Evolutionary conservation across 2,797 vertebrate genomes (phyloP), one percentile per base, ranked within the genome.

Genomic region (Cryptoblepharus egeriae): DNA sequence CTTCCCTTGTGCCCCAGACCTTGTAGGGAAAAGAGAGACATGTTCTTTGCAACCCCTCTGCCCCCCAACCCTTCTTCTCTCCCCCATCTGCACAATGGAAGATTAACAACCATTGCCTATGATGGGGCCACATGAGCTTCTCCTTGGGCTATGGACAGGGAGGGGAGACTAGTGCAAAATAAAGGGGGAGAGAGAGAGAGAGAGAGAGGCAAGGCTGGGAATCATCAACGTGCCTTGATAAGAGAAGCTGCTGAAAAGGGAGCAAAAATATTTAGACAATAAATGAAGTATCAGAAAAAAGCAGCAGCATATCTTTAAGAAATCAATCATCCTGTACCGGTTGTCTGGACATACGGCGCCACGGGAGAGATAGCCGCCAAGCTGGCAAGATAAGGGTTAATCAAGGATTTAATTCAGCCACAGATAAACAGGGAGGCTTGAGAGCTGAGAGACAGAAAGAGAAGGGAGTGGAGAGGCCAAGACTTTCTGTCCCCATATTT

Each of bases 281-380:
- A 97, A 97, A 97, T 94, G 96, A 97, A 98, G 98, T 98, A 98
- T 98, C 95, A 95, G 97, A 96, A 97, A 97, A 97, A 97, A 97
- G 96, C 96, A 94, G 88, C 92, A 93, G 77, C 93, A 89, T 98
- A 98, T 99, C 98, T 98, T 96, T 89, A 93, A 96, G 96, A 95
- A 99, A 99, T 99, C 98, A 99, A 99, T 99, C 98, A 99, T 97
- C 96, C 95, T 93, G 96, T 95, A 96, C 96, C 93, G 96, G 95
- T 96, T 97, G 97, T 99, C 97, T 98, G 97, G 97, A 97, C 98
- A 96, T 95, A 97, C 93, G 98, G 98, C 98, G 98, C 98, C 98
- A 97, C 89, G 35, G 92, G 83, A 81, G 93, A 99, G 98, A 98
- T 98, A 98, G 97, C 93, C 95, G 92, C 92, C 96, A 95, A 94